Conservation (phyloP, 2,797 vertebrate genomes). For the Echeneis naucrates region DNA sequence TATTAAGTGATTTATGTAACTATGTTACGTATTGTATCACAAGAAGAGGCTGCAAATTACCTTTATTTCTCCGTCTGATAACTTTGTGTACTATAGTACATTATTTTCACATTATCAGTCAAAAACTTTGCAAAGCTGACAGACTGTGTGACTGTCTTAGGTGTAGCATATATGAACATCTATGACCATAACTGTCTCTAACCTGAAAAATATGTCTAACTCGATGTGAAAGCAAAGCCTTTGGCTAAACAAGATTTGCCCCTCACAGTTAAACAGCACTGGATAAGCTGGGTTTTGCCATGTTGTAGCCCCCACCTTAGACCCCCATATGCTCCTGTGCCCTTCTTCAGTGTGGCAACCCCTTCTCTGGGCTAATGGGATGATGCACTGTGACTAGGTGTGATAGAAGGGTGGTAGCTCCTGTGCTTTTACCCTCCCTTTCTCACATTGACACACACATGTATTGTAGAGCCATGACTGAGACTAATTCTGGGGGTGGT, state of each 20-base stretch:
- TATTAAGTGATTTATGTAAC: conserved; percentile 30
- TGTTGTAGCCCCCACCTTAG: conserved; percentile 53
- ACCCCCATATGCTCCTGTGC: conserved; percentile 47
- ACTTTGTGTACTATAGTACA: neutral
- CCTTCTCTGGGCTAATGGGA: conserved; percentile 77
- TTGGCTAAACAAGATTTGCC: conserved; percentile 65
- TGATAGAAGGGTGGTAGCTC: conserved; percentile 61
- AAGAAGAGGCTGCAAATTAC: conserved; percentile 13
- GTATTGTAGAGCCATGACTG: conserved; percentile 55
- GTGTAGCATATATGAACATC: conserved; percentile 24
- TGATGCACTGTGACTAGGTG: conserved; percentile 75
- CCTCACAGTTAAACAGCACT: conserved; percentile 54
- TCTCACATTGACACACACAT: conserved; percentile 31
- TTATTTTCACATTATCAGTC: neutral
- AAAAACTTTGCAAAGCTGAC: neutral
- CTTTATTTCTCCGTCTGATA: conserved; percentile 2
- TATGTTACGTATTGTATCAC: conserved; percentile 2
- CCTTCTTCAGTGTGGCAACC: conserved; percentile 45
- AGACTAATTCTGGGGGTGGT: conserved; percentile 70
- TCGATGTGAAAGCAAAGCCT: conserved; percentile 48
- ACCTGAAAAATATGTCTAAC: conserved; percentile 49
- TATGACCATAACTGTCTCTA: conserved; percentile 36
- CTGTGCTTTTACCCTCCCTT: conserved; percentile 55
- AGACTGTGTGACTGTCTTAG: neutral
- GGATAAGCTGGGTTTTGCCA: conserved; percentile 61